Base-by-base conservation (phyloP, 1,140 invertebrate genomes). In the Potamilus streckersoni region DNA sequence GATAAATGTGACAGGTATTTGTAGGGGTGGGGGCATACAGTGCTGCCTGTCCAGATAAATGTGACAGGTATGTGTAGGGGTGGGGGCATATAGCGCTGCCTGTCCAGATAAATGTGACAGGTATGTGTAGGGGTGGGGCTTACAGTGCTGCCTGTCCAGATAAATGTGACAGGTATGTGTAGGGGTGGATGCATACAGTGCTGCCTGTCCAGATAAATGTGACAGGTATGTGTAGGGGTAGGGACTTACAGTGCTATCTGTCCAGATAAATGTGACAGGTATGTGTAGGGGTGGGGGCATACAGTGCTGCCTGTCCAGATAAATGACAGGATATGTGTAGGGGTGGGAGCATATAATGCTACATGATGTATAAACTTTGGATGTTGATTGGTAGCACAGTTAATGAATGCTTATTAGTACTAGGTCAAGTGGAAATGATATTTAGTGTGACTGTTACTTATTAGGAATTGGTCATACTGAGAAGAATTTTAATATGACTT, bases 1-100 rank as follows among this genome's bases (percentile, higher is more conserved):
- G 69, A 78, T 6, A 84, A 85, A 12, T 91, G 90, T 79, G 80
- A 88, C 71, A 31, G 78, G 89, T 90, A 82, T 85, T 85, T 86
- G 38, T 59, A 58, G n/a, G 60, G 59, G 59, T 17, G 16, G n/a
- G 38, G 38, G 3, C 38, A 38, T 38, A 38, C 6, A 38, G 38
- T 38, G 67, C 65, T 16, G 56, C 76, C 13, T 91, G 90, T 82
- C 84, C 86, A 12, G 68, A 78, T 6, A n/a, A n/a, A n/a, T n/a
- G n/a, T n/a, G n/a, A n/a, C n/a, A n/a, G n/a, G n/a, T n/a, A n/a
- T n/a, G n/a, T n/a, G n/a, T n/a, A n/a, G n/a, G n/a, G n/a, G n/a
- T n/a, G 16, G n/a, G n/a, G n/a, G n/a, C n/a, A n/a, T n/a, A n/a
- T n/a, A n/a, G n/a, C n/a, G n/a, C n/a, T n/a, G n/a, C n/a, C 12